Evolutionary conservation across 2,113 vertebrate species (phyloP).

Genomic region (Oophaga pumilio): DNA sequence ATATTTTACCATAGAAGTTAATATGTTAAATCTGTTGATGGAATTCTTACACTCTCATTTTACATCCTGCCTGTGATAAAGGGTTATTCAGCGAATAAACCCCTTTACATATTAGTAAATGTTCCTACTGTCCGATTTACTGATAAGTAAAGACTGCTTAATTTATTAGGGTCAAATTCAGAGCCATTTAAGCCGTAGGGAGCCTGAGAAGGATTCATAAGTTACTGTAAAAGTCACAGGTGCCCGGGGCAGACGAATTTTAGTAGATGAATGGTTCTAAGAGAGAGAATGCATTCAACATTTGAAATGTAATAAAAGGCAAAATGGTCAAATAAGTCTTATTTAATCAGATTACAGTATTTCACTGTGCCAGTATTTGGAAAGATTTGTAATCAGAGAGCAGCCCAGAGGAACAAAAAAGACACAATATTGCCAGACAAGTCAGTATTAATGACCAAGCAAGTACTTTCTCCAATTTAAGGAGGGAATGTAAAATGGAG

Average conservation of each 20-base stretch:
- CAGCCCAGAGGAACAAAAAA: slow-evolving; percentile 63
- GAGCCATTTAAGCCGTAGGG: slow-evolving; percentile 59
- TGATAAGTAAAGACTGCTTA: slow-evolving; percentile 36
- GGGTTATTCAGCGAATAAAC: slow-evolving; percentile 37
- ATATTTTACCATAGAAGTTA: background rate
- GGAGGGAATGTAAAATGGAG: slow-evolving; percentile 36
- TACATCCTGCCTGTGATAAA: background rate
- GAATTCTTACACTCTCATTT: background rate
- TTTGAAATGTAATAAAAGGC: slow-evolving; percentile 63
- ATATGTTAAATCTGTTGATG: background rate
- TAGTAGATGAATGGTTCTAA: slow-evolving; percentile 53
- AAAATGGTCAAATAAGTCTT: slow-evolving; percentile 64
- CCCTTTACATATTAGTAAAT: rapidly evolving
- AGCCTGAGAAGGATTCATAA: slow-evolving; percentile 59
- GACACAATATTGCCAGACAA: background rate
- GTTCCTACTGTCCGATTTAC: background rate
- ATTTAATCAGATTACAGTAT: slow-evolving; percentile 64
- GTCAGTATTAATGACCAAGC: slow-evolving; percentile 47
- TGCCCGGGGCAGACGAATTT: slow-evolving; percentile 46
- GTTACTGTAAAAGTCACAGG: slow-evolving; percentile 43
- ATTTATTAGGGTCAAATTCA: slow-evolving; percentile 51
- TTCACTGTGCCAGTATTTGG: slow-evolving; percentile 59
- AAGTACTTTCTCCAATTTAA: slow-evolving; percentile 46
- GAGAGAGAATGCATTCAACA: slow-evolving; percentile 58
- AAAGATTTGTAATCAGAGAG: slow-evolving; percentile 58